Conservation (phyloP, 2,113 vertebrate genomes). For the Malaclemys terrapin region DNA sequence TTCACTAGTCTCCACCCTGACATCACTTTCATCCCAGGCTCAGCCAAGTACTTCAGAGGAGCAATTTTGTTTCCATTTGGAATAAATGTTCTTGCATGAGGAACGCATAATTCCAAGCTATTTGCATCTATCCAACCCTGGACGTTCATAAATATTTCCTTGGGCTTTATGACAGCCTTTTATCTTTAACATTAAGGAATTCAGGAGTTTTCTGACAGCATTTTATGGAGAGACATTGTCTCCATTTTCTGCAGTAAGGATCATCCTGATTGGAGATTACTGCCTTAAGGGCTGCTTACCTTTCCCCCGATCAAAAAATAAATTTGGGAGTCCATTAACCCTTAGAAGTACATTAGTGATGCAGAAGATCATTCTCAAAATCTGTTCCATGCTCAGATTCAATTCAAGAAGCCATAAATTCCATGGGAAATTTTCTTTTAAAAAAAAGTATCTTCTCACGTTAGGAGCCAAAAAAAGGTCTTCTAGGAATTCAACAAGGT, state of each 20-base stretch:
- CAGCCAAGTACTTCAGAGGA: background rate
- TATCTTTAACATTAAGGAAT: background rate
- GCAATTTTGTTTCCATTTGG: background rate
- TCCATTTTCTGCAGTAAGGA: background rate
- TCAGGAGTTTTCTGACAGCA: background rate
- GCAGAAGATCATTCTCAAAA: too few relatives aligned
- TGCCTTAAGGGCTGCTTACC: background rate
- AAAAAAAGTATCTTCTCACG: too few relatives aligned
- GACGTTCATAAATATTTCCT: background rate
- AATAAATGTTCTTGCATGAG: too few relatives aligned
- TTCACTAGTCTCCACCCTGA: background rate
- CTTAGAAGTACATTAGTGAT: too few relatives aligned
- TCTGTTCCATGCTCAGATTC: too few relatives aligned
- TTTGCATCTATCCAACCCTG: background rate
- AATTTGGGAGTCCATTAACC: too few relatives aligned
- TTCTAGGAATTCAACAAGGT: too few relatives aligned
- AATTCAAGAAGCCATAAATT: background rate
- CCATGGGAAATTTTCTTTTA: constrained; percentile 8
- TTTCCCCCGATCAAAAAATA: too few relatives aligned
- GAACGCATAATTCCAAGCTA: background rate
- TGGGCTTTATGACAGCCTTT: background rate
- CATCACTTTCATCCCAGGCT: background rate
- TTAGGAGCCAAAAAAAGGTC: too few relatives aligned
- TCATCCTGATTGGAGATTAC: background rate
- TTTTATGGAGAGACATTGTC: background rate